phyloP scores from a whole-genome alignment of 2,797 vertebrate species.

The Psittacula derbiana region DNA sequence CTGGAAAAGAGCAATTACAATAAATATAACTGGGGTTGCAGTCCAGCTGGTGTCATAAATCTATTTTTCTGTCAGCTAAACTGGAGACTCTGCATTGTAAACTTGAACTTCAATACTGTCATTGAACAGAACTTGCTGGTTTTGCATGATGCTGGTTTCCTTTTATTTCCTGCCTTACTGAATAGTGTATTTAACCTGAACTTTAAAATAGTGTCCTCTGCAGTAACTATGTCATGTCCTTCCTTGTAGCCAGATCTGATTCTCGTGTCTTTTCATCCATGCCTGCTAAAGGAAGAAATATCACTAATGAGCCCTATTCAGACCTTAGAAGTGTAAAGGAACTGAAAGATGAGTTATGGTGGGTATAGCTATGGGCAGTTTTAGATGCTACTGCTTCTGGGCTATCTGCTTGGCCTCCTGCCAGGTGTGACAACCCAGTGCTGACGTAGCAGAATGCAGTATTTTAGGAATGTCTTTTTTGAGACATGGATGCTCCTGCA shows the following conservation, averaged over 20 bases:
- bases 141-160: not conserved
- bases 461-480: accelerated
- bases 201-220: not conserved
- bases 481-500: not conserved
- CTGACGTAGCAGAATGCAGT: not conserved
- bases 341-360: not conserved
- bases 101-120: not conserved
- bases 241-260: not conserved
- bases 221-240: not conserved
- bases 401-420: not conserved
- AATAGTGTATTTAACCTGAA: not conserved
- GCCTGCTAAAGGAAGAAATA: not conserved
- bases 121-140: not conserved
- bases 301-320: not conserved
- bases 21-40: not conserved
- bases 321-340: not conserved
- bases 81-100: not conserved
- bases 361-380: not conserved
- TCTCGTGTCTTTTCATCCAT: not conserved
- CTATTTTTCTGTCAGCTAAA: not conserved
- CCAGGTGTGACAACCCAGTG: accelerated
- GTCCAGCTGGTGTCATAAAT: conserved; percentile 1
- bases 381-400: not conserved
- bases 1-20: conserved; percentile 5
- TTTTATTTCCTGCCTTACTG: not conserved